Percentiles rank a stretch among this genome's conserved stretches.
These are phyloP conservation scores for Saccostrea glomerata DNA, from an alignment of 1,140 invertebrate genomes.

Conservation along the genomic window DNA sequence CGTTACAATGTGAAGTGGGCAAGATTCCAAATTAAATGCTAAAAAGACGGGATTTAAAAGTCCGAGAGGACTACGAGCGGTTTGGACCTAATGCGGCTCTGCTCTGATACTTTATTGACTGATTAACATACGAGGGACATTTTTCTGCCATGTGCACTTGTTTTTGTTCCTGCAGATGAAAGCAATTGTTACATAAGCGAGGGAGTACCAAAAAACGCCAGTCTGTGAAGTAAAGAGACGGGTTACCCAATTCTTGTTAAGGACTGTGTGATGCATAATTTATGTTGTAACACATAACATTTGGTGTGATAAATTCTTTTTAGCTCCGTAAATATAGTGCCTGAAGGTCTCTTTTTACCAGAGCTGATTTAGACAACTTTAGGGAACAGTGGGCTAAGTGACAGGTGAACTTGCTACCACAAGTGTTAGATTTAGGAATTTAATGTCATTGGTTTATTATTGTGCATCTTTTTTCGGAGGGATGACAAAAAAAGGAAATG, in stretches of 20 bases:
- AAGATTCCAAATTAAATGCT: constrained; percentile 6
- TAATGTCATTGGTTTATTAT: neutral
- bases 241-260: neutral
- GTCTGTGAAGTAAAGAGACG: neutral
- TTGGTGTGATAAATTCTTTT: constrained; percentile 33
- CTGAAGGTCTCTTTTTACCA: constrained; percentile 20
- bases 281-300: constrained; percentile 29
- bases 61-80: neutral
- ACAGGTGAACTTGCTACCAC: constrained; percentile 17
- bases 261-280: constrained; percentile 28
- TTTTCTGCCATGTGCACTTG: constrained; percentile 23
- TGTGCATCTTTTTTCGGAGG: neutral
- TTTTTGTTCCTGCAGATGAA: constrained; percentile 14
- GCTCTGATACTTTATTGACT: constrained; percentile 10
- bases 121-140: constrained; percentile 24
- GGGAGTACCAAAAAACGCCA: neutral
- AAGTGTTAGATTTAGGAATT: constrained; percentile 17
- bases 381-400: neutral
- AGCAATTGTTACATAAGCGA: neutral
- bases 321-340: constrained; percentile 13
- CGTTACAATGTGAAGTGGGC: constrained; percentile 19
- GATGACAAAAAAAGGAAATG: too few species aligned
- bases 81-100: neutral
- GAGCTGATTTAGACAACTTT: constrained; percentile 15
- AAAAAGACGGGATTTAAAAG: neutral